Base-by-base conservation (phyloP, 2,113 vertebrate genomes). In the Carassius carassius region DNA sequence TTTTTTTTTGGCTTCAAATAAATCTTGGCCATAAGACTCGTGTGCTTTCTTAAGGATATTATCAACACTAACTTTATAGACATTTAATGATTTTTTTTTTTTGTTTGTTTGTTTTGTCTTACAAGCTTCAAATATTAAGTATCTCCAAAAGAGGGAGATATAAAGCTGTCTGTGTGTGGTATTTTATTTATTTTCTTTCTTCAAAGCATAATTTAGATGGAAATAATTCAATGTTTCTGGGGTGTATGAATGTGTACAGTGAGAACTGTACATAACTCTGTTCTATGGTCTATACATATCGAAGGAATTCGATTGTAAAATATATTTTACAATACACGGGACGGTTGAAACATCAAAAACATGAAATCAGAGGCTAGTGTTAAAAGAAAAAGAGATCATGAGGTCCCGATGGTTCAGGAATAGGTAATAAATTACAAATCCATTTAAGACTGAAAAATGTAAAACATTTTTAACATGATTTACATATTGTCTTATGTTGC, bases 1-100 rank as follows among this genome's bases (percentile, higher is more conserved):
- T 56, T 79, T 65, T 35, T 4, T 54, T 54, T 83, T 79, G 67
- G 63, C 29, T 85, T 79, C 32, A 81, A 88, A 88, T 86, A 88
- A 86, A 88, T 73, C 14, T 80, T 73, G 41, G 62, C 51, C 69
- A 23, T 73, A 47, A 77, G 78, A 85, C 47, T 54, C 7, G 4
- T 10, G 60, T 56, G 12, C 8, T 32, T 62, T 19, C 12, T 32
- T 78, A 32, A 35, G 5, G 51, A 35, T 35, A 35, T 35, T 19
- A 69, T 9, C 32, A 54, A 17, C 5, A 29, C 6, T 65, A 16
- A 13, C 23, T 29, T 65, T 32, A 6, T 67, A 17, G 14, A 6
- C 16, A 9, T 67, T 25, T 51, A 17, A 32, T 32, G 13, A 6
- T 9, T 69, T 35, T 19, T 19, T 32, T 7, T 35, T 65, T 12